phyloP scores from a whole-genome alignment of 2,797 vertebrate genomes.

The Molossus alvarezi region DNA sequence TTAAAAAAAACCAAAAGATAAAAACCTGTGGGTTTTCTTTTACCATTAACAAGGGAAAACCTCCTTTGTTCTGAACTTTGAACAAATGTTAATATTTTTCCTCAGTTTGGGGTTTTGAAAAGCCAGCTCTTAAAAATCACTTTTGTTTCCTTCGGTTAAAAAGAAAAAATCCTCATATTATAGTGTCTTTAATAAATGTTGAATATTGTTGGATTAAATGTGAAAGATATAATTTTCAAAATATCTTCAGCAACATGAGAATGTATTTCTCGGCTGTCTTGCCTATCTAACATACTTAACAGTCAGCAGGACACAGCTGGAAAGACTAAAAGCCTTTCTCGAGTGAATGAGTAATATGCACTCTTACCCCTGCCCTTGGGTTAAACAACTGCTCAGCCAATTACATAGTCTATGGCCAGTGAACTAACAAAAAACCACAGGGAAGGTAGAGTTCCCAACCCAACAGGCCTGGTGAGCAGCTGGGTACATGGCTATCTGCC shows the following conservation, averaged over 20 bases:
- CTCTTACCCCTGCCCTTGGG: constrained; percentile 68
- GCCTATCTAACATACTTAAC: constrained; percentile 22
- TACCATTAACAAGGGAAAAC: constrained; percentile 47
- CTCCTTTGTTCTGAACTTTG: constrained; percentile 62
- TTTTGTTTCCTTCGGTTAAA: constrained; percentile 62
- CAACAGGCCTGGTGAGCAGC: constrained; percentile 45
- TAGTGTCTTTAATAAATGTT: constrained; percentile 62
- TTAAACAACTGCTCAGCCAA: constrained; percentile 56
- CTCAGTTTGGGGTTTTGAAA: constrained; percentile 73
- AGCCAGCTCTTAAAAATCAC: constrained; percentile 63
- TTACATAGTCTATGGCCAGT: constrained; percentile 48
- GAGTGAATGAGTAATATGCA: constrained; percentile 49
- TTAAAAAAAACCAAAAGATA: constrained; percentile 69
- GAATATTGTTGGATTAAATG: constrained; percentile 56
- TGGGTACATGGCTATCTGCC: constrained; percentile 34
- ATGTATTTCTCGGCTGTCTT: constrained; percentile 54
- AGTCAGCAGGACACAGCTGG: constrained; percentile 65
- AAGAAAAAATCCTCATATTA: constrained; percentile 53
- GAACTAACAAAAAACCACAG: constrained; percentile 26
- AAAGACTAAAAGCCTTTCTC: constrained; percentile 74
- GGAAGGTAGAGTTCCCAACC: constrained; percentile 10
- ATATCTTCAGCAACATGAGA: constrained; percentile 42
- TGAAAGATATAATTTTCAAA: constrained; percentile 70
- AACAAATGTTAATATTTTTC: constrained; percentile 59
- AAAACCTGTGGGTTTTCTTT: constrained; percentile 63